Conservation (phyloP, 2,797 vertebrate species). For the Hippocampus kuda region DNA sequence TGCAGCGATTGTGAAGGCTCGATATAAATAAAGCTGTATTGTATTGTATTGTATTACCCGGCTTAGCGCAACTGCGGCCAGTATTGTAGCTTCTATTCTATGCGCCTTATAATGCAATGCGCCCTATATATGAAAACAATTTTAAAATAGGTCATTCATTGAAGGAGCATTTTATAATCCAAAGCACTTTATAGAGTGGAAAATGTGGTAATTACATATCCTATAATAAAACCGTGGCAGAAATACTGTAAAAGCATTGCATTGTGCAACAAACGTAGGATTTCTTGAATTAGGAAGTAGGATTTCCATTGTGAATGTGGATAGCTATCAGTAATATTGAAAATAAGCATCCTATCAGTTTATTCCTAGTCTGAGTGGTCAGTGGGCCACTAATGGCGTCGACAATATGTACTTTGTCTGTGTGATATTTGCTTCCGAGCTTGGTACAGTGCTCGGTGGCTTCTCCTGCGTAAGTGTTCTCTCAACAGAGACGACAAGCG, state of each 20-base stretch:
- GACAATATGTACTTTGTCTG: constrained; percentile 9
- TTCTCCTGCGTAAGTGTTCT: constrained; percentile 49
- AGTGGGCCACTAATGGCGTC: constrained; percentile 6
- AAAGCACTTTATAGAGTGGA: no score
- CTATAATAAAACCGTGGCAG: not conserved
- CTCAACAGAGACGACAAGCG: constrained; percentile 12
- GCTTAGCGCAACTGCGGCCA: no score
- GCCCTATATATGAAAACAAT: no score
- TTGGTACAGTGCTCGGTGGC: constrained; percentile 38
- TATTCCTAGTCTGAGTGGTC: constrained; percentile 1
- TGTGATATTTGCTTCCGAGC: constrained; percentile 50
- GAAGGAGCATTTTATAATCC: no score
- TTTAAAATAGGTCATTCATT: no score
- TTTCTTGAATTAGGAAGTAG: no score
- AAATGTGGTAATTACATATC: not conserved
- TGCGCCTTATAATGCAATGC: no score
- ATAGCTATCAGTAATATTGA: not conserved
- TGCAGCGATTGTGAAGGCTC: no score
- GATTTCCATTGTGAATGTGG: not conserved
- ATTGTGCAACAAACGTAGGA: no score
- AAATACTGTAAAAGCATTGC: not conserved
- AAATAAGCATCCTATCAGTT: not conserved
- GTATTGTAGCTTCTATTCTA: no score
- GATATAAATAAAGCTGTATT: no score
- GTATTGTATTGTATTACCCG: no score